Evolutionary conservation across 2,888 invertebrate genomes (phyloP).

Genomic region (Philereme vetulata): DNA sequence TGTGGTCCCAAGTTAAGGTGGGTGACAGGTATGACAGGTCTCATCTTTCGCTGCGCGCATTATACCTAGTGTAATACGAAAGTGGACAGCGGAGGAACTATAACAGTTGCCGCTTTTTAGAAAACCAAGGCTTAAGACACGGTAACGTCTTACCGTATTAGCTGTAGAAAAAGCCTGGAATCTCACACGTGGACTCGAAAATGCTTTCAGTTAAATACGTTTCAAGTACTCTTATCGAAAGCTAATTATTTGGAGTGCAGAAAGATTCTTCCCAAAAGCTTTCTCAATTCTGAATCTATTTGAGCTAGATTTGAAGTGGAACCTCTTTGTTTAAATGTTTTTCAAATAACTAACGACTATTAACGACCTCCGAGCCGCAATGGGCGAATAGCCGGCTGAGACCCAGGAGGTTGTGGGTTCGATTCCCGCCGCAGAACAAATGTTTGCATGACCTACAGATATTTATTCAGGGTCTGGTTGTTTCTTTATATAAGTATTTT

Average conservation of each 20-base stretch:
- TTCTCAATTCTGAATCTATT: slow-evolving; percentile 12
- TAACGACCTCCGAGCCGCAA: neutral
- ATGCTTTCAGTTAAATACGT: slow-evolving; percentile 29
- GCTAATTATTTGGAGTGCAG: slow-evolving; percentile 28
- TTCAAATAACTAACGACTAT: slow-evolving; percentile 11
- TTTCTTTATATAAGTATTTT: neutral
- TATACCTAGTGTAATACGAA: no score
- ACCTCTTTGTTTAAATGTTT: neutral
- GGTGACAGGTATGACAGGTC: no score
- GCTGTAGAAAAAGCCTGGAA: slow-evolving; percentile 19
- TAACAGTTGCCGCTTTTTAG: no score
- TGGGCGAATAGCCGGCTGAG: no score
- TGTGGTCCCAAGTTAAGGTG: no score
- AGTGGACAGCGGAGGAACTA: no score
- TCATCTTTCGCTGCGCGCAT: no score
- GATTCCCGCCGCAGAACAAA: no score
- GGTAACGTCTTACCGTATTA: slow-evolving; percentile 18
- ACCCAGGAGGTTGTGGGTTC: no score
- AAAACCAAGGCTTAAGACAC: slow-evolving; percentile 1
- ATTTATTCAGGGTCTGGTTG: no score
- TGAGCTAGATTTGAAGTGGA: slow-evolving; percentile 16
- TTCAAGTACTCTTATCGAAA: slow-evolving; percentile 14
- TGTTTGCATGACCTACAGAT: no score
- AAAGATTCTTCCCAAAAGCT: slow-evolving; percentile 24
- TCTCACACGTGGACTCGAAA: slow-evolving; percentile 27